Conservation (phyloP, 2,888 invertebrate genomes). For the Agrypnus murinus region DNA sequence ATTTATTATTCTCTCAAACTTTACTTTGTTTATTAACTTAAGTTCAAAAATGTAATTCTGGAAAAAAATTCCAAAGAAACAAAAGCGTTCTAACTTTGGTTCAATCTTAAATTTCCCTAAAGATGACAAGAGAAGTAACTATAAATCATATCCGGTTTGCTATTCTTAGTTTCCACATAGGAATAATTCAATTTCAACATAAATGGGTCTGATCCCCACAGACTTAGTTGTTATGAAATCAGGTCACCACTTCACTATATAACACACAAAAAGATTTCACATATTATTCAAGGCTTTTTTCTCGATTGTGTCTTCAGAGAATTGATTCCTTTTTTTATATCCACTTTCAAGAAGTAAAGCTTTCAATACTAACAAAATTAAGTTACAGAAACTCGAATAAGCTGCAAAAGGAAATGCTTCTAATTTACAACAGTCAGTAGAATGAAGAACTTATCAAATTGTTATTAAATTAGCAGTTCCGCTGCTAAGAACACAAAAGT, state of each 20-base stretch:
- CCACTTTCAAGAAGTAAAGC: too few relatives aligned
- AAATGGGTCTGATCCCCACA: constrained; percentile 1
- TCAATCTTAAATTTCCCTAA: too few relatives aligned
- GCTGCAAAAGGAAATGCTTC: background rate
- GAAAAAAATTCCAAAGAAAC: too few relatives aligned
- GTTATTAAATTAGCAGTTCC: background rate
- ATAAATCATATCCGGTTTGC: too few relatives aligned
- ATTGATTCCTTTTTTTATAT: background rate
- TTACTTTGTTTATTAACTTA: too few relatives aligned
- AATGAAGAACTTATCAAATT: background rate
- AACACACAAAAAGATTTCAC: background rate
- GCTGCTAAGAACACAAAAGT: background rate
- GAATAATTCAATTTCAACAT: background rate
- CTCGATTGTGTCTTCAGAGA: background rate
- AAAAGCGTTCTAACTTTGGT: too few relatives aligned
- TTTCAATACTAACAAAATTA: too few relatives aligned
- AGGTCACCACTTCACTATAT: constrained; percentile 3
- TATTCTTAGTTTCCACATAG: background rate
- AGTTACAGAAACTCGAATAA: background rate
- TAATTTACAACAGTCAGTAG: background rate
- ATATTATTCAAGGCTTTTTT: background rate
- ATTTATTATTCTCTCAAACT: too few relatives aligned
- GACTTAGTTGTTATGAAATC: background rate
- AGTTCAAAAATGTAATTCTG: too few relatives aligned
- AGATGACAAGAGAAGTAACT: too few relatives aligned